phyloP scores from a whole-genome alignment of 1,140 invertebrate species.

The Macrocentrus cingulum region DNA sequence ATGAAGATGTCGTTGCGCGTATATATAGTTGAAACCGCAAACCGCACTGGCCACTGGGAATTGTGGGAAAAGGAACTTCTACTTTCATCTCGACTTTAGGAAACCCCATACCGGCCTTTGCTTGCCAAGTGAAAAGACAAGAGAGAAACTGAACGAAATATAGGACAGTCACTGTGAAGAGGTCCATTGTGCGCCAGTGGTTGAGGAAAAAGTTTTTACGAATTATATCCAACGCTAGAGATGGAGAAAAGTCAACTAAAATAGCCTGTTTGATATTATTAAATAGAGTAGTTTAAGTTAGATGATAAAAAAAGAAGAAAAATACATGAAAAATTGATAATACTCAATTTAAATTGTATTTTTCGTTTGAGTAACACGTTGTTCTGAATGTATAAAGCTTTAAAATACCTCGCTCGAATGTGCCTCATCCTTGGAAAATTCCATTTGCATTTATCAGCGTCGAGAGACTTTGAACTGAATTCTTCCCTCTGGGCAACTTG shows the following conservation, averaged over 20 bases:
- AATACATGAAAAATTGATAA: not conserved
- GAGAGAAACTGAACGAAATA: not conserved
- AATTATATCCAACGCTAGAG: too few species aligned
- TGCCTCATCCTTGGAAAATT: slow-evolving; percentile 2
- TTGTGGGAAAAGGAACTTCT: not conserved
- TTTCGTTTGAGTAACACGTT: slow-evolving; percentile 3
- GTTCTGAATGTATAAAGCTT: slow-evolving; percentile 5
- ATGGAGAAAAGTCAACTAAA: not conserved
- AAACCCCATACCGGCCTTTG: not conserved
- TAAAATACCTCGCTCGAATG: not conserved
- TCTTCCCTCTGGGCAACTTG: not conserved
- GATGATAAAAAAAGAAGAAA: not conserved
- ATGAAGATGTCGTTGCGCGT: not conserved
- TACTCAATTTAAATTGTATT: not conserved
- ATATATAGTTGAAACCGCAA: not conserved
- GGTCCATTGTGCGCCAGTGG: slow-evolving; percentile 1
- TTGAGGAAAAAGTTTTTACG: slow-evolving; percentile 2
- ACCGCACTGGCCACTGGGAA: too few species aligned
- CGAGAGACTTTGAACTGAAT: not conserved
- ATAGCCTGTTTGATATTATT: too few species aligned
- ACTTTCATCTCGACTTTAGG: slow-evolving; percentile 10
- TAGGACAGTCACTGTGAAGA: not conserved
- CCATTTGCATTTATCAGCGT: slow-evolving; percentile 15
- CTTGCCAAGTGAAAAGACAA: slow-evolving; percentile 4
- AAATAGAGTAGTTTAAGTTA: too few species aligned